A percentile compares a stretch with the other conserved stretches of the same genome.
Evolutionary conservation across 53 echinoderm and acorn worm genomes (phyloP).

Genomic region (Stichopus horrens): DNA sequence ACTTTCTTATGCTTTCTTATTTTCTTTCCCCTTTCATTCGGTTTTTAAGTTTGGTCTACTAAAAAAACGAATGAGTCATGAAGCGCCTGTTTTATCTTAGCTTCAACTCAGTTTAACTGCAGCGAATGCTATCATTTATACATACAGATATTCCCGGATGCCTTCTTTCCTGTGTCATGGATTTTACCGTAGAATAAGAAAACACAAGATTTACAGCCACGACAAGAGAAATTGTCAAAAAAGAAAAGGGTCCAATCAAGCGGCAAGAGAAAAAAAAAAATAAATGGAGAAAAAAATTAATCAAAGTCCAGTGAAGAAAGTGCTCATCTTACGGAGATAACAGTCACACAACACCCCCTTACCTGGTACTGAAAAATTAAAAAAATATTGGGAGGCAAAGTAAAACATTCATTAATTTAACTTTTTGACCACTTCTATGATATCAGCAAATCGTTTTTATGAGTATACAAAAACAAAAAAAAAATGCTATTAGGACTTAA

Average conservation of each 20-base stretch:
- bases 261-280: not conserved
- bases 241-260: not conserved
- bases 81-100: slow-evolving; percentile 15
- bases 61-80: slow-evolving; percentile 16
- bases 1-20: too few relatives aligned
- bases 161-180: not conserved
- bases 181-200: not conserved
- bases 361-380: slow-evolving; percentile 20
- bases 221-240: not conserved
- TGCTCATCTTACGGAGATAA: not conserved
- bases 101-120: not conserved
- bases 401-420: not conserved
- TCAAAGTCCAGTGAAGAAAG: not conserved
- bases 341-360: slow-evolving; percentile 11
- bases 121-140: slow-evolving; percentile 27
- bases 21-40: not conserved
- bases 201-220: slow-evolving; percentile 11
- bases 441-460: not conserved
- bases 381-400: not conserved
- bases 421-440: not conserved
- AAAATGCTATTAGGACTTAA: not conserved
- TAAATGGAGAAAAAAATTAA: not conserved
- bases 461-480: slow-evolving; percentile 1
- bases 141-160: slow-evolving; percentile 3
- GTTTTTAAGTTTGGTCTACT: not conserved